phyloP scores from a whole-genome alignment of 92 coral and sea anemone species.

The Actinostola sp. region DNA sequence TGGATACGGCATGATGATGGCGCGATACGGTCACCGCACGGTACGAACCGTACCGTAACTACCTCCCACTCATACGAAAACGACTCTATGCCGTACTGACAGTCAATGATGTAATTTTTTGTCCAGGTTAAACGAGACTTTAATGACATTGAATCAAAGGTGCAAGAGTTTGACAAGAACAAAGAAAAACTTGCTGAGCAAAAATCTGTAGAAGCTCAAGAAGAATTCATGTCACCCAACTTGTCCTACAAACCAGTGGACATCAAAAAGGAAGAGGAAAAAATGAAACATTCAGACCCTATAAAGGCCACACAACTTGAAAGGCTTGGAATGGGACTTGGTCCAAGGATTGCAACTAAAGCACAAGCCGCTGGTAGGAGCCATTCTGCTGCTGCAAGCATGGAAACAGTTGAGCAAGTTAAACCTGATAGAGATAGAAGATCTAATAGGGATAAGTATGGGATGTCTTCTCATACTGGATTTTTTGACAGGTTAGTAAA shows the following conservation, averaged over 20 bases:
- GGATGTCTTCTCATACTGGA: conserved; percentile 71
- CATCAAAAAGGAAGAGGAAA: conserved; percentile 90
- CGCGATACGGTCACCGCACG: too few species aligned
- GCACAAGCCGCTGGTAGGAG: conserved; percentile 75
- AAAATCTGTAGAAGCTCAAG: conserved; percentile 77
- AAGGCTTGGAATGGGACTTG: conserved; percentile 94
- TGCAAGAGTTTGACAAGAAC: conserved; percentile 80
- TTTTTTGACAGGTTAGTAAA: conserved; percentile 86
- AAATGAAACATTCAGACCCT: conserved; percentile 85
- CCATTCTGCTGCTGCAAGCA: conserved; percentile 96
- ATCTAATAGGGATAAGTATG: conserved; percentile 75
- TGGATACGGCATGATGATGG: too few species aligned
- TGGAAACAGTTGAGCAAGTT: conserved; percentile 92
- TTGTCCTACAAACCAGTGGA: conserved; percentile 80
- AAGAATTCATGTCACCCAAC: conserved; percentile 81
- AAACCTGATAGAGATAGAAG: conserved; percentile 67
- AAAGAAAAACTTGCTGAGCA: conserved; percentile 72
- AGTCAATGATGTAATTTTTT: neutral
- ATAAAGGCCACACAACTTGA: conserved; percentile 96
- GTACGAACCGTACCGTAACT: too few species aligned
- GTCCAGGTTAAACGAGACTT: conserved; percentile 84
- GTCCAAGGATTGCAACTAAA: conserved; percentile 49
- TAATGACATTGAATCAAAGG: conserved; percentile 85
- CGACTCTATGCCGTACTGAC: neutral
- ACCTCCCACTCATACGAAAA: too few species aligned